Evolutionary conservation across 53 echinoderm and acorn worm species (phyloP), one percentile per base, ranked within the genome.

Genomic region (Paelopatides confundens): DNA sequence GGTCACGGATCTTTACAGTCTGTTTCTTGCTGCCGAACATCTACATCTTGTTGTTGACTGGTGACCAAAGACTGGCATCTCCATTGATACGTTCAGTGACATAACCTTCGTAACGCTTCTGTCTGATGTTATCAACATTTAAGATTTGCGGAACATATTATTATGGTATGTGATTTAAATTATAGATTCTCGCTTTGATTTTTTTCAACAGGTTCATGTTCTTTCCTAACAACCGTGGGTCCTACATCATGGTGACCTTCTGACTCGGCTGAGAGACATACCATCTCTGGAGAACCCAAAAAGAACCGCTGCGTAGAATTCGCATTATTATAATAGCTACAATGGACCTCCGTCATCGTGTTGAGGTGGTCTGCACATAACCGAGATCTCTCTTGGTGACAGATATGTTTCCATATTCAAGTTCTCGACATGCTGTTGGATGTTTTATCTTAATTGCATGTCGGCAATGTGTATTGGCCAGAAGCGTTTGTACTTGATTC

Each of bases 401-500:
- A 26, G 88, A 85, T 35, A 92, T 68, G 35, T 92, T 84, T 12
- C 84, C 88, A 17, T 39, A 63, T 65, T 88, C 39, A 40, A 92
- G 81, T 67, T 90, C 90, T 3, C 46, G 31, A 88, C 84, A 88
- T 46, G 92, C 83, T 74, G 11, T n/a, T 86, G 82, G 63, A 83
- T 82, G 18, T 77, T 89, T 18, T 92, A 85, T 81, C 14, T 83
- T 92, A 32, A 38, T 47, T 46, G 36, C 88, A 85, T 92, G 48
- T 92, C 88, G 85, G 92, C 85, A 18, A 92, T 92, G 86, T 92
- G 85, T 39, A 79, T 2, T 77, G 92, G 93, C 89, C 89, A 92
- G 24, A 89, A 85, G 21, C 89, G 79, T 48, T 89, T 92, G 77
- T 84, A 86, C 54, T 89, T 92, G 21, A 92, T 89, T 46, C 93